Base-by-base conservation (phyloP, 2,888 invertebrate species). In the Acronicta psi region DNA sequence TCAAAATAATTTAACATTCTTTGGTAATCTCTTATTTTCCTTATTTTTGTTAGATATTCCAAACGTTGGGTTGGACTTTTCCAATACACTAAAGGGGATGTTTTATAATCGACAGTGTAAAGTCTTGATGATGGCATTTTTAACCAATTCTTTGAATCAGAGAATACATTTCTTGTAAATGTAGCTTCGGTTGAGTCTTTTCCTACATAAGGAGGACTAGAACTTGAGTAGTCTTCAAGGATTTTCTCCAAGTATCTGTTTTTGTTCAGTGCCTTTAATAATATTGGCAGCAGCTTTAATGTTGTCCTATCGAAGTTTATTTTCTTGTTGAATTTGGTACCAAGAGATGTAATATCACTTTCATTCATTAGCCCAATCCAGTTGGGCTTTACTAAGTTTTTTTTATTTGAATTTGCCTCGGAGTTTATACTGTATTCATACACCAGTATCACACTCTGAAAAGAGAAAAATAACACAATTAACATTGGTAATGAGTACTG, bases 361-460 rank as follows among this genome's bases (percentile, higher is more conserved):
- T 83, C 81, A 42, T 92, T 91, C 52, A 87, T 83, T 1, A 88
- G 62, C 10, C 79, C 82, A 9, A 85, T 64, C 91, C 90, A 92
- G 55, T 81, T 82, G 0, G 80, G 63, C 59, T 74, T 83, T 11
- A 74, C 42, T 0, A 69, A 59, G 44, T 57, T 47, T 53, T 73
- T 75, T 57, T 71, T 75, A n/a, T 64, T 70, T 16, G 64, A 29
- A 40, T 73, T 80, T 10, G 65, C 47, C n/a, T 81, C 79, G 2
- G 81, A 62, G 47, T 80, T 82, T 34, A 86, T 72, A 46, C 83
- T 89, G 61, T 88, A 90, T 69, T 92, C 90, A 75, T 90, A 92
- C 46, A 90, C 79, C 29, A 92, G 79, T 37, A 92, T 79, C 18
- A 91, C 79, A 56, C 81, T 83, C 93, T 93, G 92, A 63, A 93